phyloP scores from a whole-genome alignment of 2,888 invertebrate species.

The Drosophila mayaguana region DNA sequence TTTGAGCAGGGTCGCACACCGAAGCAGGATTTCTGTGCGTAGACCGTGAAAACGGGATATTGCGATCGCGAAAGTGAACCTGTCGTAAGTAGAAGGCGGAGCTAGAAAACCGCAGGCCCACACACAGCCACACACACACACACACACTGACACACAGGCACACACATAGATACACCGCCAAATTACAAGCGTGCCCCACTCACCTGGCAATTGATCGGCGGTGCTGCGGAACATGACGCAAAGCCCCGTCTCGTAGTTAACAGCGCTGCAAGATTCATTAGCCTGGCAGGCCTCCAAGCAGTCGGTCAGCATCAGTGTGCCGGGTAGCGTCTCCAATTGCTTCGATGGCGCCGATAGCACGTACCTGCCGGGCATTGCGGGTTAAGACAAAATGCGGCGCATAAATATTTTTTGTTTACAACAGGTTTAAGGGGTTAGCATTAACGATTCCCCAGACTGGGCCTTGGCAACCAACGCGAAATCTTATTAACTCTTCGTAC shows the following conservation, averaged over 20 bases:
- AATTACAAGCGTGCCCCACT: conserved; percentile 73
- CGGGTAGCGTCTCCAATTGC: conserved; percentile 95
- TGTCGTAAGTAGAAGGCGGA: conserved; percentile 83
- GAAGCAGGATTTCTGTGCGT: conserved; percentile 97
- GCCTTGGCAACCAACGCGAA: conserved; percentile 7
- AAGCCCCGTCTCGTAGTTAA: conserved; percentile 97
- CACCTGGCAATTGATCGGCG: conserved; percentile 95
- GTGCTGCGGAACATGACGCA: conserved; percentile 94
- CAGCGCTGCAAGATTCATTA: conserved; percentile 95
- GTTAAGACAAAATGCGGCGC: conserved; percentile 71
- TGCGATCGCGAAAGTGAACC: conserved; percentile 96
- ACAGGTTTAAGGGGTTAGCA: conserved; percentile 38
- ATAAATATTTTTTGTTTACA: conserved; percentile 57
- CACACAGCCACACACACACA: conserved; percentile 26
- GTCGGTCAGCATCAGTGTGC: conserved; percentile 96
- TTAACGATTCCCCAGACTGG: conserved; percentile 8
- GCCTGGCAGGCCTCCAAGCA: conserved; percentile 96
- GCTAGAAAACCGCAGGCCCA: conserved; percentile 24
- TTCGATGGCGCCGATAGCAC: conserved; percentile 96
- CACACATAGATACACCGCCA: conserved; percentile 26
- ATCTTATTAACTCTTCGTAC: conserved; percentile 4
- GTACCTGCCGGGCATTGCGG: conserved; percentile 53
- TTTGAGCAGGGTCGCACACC: conserved; percentile 95
- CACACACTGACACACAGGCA: conserved; percentile 25
- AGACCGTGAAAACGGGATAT: conserved; percentile 98